Evolutionary conservation across 1,140 invertebrate species (phyloP).

Genomic region (Zaprionus tsacasi): DNA sequence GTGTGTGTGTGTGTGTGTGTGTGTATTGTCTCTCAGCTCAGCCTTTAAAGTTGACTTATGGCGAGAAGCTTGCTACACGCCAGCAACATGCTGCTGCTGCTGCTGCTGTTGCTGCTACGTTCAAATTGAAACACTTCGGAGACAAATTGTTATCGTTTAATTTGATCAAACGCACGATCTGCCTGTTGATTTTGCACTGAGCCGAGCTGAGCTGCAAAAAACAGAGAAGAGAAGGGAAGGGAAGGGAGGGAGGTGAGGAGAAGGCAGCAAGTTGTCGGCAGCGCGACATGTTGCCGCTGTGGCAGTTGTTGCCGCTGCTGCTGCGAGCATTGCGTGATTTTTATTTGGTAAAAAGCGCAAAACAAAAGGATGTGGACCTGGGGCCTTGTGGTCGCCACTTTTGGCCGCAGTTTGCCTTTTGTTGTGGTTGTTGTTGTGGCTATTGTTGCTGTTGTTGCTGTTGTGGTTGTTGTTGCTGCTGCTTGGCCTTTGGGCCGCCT

Average conservation of each 20-base stretch:
- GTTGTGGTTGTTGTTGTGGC: neutral
- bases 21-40: conserved; percentile 36
- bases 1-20: conserved; percentile 17
- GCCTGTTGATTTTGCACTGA: conserved; percentile 70
- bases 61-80: conserved; percentile 59
- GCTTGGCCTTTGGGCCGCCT: conserved; percentile 56
- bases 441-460: conserved; percentile 28
- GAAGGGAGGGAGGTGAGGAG: neutral
- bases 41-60: conserved; percentile 76
- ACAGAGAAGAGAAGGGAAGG: neutral
- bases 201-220: conserved; percentile 29
- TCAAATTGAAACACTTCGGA: conserved; percentile 84
- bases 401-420: conserved; percentile 17
- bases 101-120: conserved; percentile 35
- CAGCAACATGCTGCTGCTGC: conserved; percentile 65
- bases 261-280: conserved; percentile 29
- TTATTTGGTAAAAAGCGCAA: conserved; percentile 69
- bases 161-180: conserved; percentile 84
- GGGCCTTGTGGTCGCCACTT: conserved; percentile 47
- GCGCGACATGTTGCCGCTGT: conserved; percentile 59
- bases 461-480: conserved; percentile 27
- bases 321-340: conserved; percentile 67
- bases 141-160: conserved; percentile 84
- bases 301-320: conserved; percentile 27
- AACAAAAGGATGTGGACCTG: conserved; percentile 67